Percentiles rank a stretch among this genome's conserved stretches.
Conservation (phyloP, 1,140 invertebrate species). For the Mycetomoellerius zeteki region DNA sequence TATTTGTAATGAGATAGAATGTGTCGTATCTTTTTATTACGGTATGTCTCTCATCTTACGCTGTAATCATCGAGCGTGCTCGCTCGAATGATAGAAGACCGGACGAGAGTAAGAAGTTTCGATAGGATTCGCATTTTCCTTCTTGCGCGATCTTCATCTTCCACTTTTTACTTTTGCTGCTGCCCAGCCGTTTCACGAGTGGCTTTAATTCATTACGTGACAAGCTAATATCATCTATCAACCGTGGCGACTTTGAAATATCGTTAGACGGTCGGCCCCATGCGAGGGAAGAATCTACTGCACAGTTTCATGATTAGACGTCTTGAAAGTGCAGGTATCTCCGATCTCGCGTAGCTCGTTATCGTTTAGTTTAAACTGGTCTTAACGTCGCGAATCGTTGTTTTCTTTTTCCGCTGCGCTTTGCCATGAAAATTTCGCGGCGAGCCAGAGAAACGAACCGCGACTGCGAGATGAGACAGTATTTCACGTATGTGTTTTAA, state of each 20-base stretch:
- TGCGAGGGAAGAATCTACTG: background rate
- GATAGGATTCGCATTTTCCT: conserved; percentile 34
- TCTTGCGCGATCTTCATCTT: conserved; percentile 1
- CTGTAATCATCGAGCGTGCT: background rate
- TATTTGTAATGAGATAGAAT: conserved; percentile 1
- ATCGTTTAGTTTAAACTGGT: background rate
- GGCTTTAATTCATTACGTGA: conserved; percentile 40
- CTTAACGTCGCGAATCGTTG: conserved; percentile 4
- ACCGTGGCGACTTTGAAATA: conserved; percentile 38
- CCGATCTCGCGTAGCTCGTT: conserved; percentile 16
- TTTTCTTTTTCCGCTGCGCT: conserved; percentile 9
- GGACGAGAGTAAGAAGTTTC: background rate
- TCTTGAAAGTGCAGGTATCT: conserved; percentile 1
- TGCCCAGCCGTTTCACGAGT: background rate
- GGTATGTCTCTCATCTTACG: background rate
- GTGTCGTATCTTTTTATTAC: background rate
- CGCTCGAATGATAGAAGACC: conserved; percentile 1
- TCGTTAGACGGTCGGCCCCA: background rate
- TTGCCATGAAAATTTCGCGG: conserved; percentile 3
- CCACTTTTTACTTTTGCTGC: background rate
- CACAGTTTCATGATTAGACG: background rate
- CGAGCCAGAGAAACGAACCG: background rate
- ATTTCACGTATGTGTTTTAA: conserved; percentile 24
- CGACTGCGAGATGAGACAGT: too few relatives aligned
- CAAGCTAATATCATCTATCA: conserved; percentile 24